A percentile compares a stretch with the other conserved stretches of the same genome.
Evolutionary conservation across 2,888 invertebrate genomes (phyloP).

Genomic region (Fabriciana adippe): DNA sequence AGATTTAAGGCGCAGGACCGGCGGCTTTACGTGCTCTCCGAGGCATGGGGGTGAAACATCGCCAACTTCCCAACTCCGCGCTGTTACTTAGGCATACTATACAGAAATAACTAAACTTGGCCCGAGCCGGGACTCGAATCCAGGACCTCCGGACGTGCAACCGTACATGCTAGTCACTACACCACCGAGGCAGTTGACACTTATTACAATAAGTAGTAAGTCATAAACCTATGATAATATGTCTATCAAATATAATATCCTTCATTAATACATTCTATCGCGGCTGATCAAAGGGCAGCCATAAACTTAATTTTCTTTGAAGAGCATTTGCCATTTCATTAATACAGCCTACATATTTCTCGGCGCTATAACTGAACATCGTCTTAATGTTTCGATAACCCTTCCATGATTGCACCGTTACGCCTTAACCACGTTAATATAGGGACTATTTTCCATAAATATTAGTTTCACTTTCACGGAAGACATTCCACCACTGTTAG

Average conservation of each 20-base stretch:
- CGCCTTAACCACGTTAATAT: constrained; percentile 36
- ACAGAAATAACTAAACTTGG: no score
- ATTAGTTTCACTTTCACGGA: constrained; percentile 54
- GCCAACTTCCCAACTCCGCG: no score
- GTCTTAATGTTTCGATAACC: constrained; percentile 44
- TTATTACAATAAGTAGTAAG: no score
- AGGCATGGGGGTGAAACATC: no score
- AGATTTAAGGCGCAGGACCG: no score
- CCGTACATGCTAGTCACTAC: no score
- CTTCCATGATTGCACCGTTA: constrained; percentile 23
- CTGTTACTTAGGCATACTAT: no score
- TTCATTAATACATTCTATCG: constrained; percentile 12
- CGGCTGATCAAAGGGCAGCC: constrained; percentile 41
- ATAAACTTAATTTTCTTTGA: constrained; percentile 44
- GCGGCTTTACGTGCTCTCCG: no score
- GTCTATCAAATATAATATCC: constrained; percentile 12
- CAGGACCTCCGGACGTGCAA: no score
- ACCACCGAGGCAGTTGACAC: no score
- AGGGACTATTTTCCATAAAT: constrained; percentile 42
- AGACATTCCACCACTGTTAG: constrained; percentile 54
- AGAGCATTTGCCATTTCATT: constrained; percentile 52
- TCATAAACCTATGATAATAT: not conserved
- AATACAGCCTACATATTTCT: constrained; percentile 53
- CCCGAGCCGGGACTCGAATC: no score
- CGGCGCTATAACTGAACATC: constrained; percentile 48